Evolutionary conservation across 2,113 vertebrate genomes (phyloP).

Genomic region (Cephalopholis sonnerati): DNA sequence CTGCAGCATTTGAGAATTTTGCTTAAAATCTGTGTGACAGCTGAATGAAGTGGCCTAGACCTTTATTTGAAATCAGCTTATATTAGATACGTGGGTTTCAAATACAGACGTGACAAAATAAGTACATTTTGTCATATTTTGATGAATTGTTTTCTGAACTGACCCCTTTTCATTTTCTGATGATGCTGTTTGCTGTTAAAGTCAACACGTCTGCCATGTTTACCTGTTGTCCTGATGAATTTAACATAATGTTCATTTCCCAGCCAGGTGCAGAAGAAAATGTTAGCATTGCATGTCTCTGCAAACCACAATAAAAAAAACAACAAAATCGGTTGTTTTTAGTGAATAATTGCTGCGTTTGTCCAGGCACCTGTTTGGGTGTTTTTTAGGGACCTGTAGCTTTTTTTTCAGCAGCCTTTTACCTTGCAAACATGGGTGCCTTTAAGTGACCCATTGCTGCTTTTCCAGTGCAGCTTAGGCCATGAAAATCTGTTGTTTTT

Average conservation of each 20-base stretch:
- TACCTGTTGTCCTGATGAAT: not conserved
- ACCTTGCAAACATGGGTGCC: too few relatives aligned
- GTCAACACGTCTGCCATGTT: not conserved
- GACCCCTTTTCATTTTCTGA: not conserved
- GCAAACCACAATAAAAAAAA: too few relatives aligned
- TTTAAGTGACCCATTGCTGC: too few relatives aligned
- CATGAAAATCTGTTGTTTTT: too few relatives aligned
- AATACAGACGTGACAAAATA: not conserved
- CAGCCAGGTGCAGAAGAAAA: not conserved
- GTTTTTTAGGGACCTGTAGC: too few relatives aligned
- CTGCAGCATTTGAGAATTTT: constrained; percentile 2
- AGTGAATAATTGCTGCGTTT: too few relatives aligned
- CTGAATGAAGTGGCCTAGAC: constrained; percentile 31
- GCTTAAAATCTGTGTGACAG: constrained; percentile 39
- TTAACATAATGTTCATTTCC: not conserved
- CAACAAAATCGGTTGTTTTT: too few relatives aligned
- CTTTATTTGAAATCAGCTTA: constrained; percentile 13
- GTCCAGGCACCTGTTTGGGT: too few relatives aligned
- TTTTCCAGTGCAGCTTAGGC: too few relatives aligned
- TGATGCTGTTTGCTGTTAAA: not conserved
- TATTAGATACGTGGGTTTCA: not conserved
- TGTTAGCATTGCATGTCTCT: too few relatives aligned
- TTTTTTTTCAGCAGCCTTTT: too few relatives aligned
- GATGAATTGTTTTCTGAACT: not conserved
- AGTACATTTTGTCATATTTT: not conserved